phyloP scores from a whole-genome alignment of 2,888 invertebrate genomes.

The Gastrophysa polygoni region DNA sequence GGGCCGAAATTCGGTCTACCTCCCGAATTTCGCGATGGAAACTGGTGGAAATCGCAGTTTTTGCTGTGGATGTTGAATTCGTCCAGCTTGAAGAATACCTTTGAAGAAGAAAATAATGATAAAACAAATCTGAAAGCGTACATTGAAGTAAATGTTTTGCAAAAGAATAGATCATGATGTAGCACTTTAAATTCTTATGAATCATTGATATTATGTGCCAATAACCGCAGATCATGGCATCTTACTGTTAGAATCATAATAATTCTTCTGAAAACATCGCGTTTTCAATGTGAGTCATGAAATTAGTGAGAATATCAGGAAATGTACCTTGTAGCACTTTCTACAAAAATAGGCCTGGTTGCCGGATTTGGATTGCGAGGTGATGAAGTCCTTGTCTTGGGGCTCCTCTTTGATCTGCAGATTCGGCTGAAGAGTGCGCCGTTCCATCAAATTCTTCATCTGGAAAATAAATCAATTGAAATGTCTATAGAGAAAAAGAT shows the following conservation, averaged over 20 bases:
- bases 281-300: no score
- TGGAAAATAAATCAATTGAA: no score
- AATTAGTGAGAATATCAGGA: no score
- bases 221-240: no score
- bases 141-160: no score
- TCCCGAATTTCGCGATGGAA: slow-evolving; percentile 29
- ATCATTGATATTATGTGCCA: no score
- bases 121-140: no score
- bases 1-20: not conserved
- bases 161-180: no score
- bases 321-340: slow-evolving; percentile 55
- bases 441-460: slow-evolving; percentile 21
- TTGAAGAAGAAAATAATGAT: not conserved
- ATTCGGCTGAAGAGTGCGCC: slow-evolving; percentile 29
- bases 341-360: slow-evolving; percentile 57
- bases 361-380: slow-evolving; percentile 43
- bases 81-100: slow-evolving; percentile 53
- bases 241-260: no score
- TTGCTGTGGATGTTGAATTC: slow-evolving; percentile 56
- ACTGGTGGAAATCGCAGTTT: slow-evolving; percentile 48
- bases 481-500: no score
- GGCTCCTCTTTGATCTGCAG: slow-evolving; percentile 49
- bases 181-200: no score
- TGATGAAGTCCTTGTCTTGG: slow-evolving; percentile 36
- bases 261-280: no score